Percentiles rank a stretch among this genome's conserved stretches.
Conservation (phyloP, 1,140 invertebrate genomes). For the Condylostylus longicornis region DNA sequence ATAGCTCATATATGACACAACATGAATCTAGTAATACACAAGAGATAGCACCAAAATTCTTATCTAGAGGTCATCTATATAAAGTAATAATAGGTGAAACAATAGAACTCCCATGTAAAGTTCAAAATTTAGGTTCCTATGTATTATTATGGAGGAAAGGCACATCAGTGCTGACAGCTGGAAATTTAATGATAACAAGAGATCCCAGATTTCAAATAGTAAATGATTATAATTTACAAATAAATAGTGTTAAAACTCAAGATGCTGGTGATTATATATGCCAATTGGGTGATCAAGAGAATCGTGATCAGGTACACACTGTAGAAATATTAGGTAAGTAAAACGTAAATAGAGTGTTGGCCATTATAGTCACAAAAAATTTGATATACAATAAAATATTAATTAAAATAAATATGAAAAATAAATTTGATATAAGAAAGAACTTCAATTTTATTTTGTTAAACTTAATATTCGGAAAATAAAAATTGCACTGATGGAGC, state of each 20-base stretch:
- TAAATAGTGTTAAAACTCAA: constrained; percentile 40
- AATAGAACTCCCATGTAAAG: constrained; percentile 56
- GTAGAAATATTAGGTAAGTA: constrained; percentile 38
- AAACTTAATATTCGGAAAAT: no score
- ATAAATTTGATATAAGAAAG: no score
- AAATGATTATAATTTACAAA: constrained; percentile 44
- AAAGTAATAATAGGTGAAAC: constrained; percentile 60
- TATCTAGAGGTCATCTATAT: constrained; percentile 54
- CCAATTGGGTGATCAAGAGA: constrained; percentile 37
- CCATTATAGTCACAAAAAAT: no score
- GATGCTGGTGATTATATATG: constrained; percentile 37
- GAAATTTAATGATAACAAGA: constrained; percentile 42
- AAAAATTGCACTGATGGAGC: no score
- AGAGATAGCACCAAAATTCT: constrained; percentile 41
- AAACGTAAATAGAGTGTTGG: no score
- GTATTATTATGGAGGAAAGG: constrained; percentile 47
- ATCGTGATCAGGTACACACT: constrained; percentile 36
- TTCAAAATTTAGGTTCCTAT: constrained; percentile 50
- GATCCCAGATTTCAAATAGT: constrained; percentile 42
- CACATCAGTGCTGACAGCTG: constrained; percentile 42
- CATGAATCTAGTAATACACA: constrained; percentile 21
- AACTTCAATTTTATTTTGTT: no score
- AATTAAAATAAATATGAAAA: no score
- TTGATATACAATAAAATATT: no score
- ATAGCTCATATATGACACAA: no score